phyloP scores from a whole-genome alignment of 2,797 vertebrate genomes.

The Octomys mimax region DNA sequence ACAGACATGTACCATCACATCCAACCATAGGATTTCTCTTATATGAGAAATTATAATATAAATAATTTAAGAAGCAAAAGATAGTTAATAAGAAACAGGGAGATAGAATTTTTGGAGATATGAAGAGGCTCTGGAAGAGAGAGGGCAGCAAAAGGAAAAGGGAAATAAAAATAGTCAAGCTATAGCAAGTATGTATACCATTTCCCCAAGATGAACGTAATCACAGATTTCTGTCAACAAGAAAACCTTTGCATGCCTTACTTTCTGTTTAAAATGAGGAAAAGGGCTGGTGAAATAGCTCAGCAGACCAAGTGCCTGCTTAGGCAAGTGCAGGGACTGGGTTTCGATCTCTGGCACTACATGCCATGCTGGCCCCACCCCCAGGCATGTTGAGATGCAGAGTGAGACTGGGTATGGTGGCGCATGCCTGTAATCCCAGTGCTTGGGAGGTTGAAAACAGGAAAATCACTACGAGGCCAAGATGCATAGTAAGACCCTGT shows the following conservation, averaged over 20 bases:
- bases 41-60: not conserved
- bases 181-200: not conserved
- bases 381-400: too few relatives aligned
- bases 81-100: not conserved
- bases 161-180: not conserved
- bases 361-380: too few relatives aligned
- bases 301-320: too few relatives aligned
- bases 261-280: constrained; percentile 18
- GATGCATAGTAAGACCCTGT: too few relatives aligned
- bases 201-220: not conserved
- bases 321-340: too few relatives aligned
- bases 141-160: not conserved
- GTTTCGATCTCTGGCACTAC: too few relatives aligned
- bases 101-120: not conserved
- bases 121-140: not conserved
- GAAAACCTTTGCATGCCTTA: not conserved
- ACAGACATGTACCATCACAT: too few relatives aligned
- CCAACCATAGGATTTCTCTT: not conserved
- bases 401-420: too few relatives aligned
- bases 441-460: too few relatives aligned
- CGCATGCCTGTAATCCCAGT: too few relatives aligned
- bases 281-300: too few relatives aligned
- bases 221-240: not conserved
- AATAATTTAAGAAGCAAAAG: not conserved
- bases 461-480: too few relatives aligned